A percentile compares a stretch with the other conserved stretches of the same genome.
Evolutionary conservation across 2,888 invertebrate species (phyloP).

Genomic region (Malthinus flaveolus): DNA sequence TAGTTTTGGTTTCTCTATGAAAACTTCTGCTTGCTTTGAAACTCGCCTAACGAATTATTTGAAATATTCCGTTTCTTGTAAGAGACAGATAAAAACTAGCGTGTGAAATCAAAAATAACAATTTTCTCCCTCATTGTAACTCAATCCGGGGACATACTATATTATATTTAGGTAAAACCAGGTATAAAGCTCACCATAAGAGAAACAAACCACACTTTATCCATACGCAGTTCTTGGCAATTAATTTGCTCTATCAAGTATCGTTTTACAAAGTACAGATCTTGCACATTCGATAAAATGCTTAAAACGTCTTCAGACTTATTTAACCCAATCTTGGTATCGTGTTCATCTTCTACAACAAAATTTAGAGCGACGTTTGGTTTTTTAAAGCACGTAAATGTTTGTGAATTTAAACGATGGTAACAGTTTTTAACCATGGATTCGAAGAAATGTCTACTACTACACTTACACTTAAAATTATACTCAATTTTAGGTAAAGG

Average conservation of each 20-base stretch:
- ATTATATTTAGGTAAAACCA: too few species aligned
- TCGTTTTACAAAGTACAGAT: conserved; percentile 39
- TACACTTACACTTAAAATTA: conserved; percentile 35
- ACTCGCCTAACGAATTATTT: too few species aligned
- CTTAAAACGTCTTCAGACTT: conserved; percentile 32
- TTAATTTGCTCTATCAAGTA: conserved; percentile 37
- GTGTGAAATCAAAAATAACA: too few species aligned
- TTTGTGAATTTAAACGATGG: conserved; percentile 42
- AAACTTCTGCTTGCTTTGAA: too few species aligned
- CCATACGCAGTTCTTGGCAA: conserved; percentile 5
- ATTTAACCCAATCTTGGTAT: conserved; percentile 37
- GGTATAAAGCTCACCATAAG: conserved; percentile 11
- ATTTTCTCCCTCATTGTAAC: too few species aligned
- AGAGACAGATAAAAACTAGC: too few species aligned
- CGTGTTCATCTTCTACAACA: conserved; percentile 29
- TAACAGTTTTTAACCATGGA: conserved; percentile 44
- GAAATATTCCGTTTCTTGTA: too few species aligned
- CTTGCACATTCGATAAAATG: conserved; percentile 34
- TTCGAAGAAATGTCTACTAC: conserved; percentile 38
- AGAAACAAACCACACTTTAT: conserved; percentile 21
- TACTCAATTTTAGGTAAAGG: conserved; percentile 32
- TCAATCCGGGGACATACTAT: too few species aligned
- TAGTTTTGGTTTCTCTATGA: too few species aligned
- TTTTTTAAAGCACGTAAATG: conserved; percentile 37
- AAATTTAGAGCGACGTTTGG: conserved; percentile 34